phyloP scores from a whole-genome alignment of 2,113 vertebrate genomes.

The Merops nubicus region DNA sequence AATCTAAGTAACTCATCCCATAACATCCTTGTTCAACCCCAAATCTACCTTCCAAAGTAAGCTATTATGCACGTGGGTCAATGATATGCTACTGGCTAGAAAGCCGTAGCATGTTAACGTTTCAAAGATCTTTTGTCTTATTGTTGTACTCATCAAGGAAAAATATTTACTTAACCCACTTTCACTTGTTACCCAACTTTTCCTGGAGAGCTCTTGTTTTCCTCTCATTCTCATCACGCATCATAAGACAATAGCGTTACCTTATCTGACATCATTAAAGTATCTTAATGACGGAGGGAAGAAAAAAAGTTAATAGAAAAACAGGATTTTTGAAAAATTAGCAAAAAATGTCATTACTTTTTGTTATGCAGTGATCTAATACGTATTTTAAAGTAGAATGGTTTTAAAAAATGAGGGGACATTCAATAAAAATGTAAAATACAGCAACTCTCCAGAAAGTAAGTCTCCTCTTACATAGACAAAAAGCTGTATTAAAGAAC shows the following conservation, averaged over 20 bases:
- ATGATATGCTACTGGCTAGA: not conserved
- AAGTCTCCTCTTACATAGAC: not conserved
- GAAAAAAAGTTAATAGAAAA: not conserved
- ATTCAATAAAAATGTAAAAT: not conserved
- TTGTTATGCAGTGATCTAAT: not conserved
- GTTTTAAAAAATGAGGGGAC: not conserved
- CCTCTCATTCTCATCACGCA: not conserved
- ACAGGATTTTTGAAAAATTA: not conserved
- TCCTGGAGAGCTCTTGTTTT: not conserved
- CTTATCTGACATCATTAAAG: conserved; percentile 17
- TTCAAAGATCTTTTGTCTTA: not conserved
- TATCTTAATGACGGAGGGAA: not conserved
- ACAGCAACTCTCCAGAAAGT: not conserved
- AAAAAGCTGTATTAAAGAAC: not conserved
- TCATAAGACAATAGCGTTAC: not conserved
- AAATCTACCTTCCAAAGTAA: not conserved
- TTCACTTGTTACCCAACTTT: not conserved
- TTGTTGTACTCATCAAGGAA: not conserved
- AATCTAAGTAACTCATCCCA: not conserved
- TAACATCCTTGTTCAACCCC: not conserved
- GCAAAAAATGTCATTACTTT: not conserved
- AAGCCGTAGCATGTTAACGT: not conserved
- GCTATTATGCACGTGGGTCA: not conserved
- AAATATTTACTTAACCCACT: not conserved
- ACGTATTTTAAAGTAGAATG: not conserved